Percentiles rank a stretch among this genome's conserved stretches.
Evolutionary conservation across 1,140 invertebrate species (phyloP).

Genomic region (Drosophila paulistorum): DNA sequence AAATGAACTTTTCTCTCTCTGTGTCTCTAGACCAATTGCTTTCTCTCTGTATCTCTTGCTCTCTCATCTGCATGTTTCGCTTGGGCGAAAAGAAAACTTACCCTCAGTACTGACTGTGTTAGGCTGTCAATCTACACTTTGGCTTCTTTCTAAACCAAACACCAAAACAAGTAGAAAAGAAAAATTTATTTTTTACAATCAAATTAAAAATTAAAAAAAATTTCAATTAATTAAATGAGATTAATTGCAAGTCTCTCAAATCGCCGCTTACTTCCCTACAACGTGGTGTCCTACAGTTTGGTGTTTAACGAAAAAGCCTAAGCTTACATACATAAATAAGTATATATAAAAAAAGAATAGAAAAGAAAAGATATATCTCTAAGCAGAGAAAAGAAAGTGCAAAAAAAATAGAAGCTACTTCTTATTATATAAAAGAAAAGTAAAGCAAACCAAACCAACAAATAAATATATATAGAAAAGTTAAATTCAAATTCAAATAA

Average conservation of each 20-base stretch:
- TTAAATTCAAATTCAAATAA: constrained; percentile 36
- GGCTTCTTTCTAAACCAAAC: constrained; percentile 82
- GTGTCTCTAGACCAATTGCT: not conserved
- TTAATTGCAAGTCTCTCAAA: not conserved
- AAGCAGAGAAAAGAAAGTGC: constrained; percentile 18
- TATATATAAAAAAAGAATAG: constrained; percentile 43
- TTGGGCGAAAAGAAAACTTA: constrained; percentile 76
- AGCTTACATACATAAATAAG: constrained; percentile 24
- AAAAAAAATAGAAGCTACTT: constrained; percentile 2
- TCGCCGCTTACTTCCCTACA: not conserved
- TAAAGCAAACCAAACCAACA: constrained; percentile 15
- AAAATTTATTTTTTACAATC: constrained; percentile 31
- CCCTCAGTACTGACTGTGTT: constrained; percentile 70
- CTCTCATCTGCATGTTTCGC: constrained; percentile 59
- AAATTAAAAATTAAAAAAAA: constrained; percentile 18
- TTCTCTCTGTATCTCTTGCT: constrained; percentile 24
- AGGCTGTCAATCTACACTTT: constrained; percentile 82
- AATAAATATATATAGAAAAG: constrained; percentile 6
- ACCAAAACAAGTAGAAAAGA: constrained; percentile 46
- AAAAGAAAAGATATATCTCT: constrained; percentile 30
- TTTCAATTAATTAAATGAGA: not conserved
- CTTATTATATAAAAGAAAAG: constrained; percentile 3
- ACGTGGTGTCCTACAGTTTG: constrained; percentile 12
- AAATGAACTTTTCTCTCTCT: constrained; percentile 47
- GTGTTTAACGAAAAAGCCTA: constrained; percentile 27